These are phyloP conservation scores for Arbacia lixula DNA, from an alignment of 53 echinoderm and acorn worm genomes.

Conservation along the genomic window DNA sequence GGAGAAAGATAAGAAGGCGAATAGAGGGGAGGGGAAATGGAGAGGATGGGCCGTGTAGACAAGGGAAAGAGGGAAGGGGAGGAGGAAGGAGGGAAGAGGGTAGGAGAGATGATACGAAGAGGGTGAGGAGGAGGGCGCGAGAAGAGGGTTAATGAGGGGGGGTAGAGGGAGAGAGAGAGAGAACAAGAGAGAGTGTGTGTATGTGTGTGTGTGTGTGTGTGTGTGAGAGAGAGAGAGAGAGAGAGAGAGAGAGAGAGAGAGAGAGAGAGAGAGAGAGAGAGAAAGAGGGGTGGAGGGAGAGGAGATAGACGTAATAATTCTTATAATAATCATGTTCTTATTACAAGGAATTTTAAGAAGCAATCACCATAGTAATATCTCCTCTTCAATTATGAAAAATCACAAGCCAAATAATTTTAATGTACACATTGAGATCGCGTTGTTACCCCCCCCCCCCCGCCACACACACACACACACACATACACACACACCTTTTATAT, in stretches of 20 bases:
- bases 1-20: not conserved
- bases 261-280: not conserved
- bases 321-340: too few species aligned
- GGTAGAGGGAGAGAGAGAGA: not conserved
- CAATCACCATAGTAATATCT: too few species aligned
- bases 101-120: not conserved
- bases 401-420: too few species aligned
- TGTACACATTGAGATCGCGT: too few species aligned
- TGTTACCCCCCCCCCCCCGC: too few species aligned
- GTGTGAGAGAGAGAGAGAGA: not conserved
- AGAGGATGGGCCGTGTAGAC: not conserved
- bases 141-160: not conserved
- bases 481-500: too few species aligned
- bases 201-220: not conserved
- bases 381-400: too few species aligned
- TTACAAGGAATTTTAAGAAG: too few species aligned
- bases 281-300: not conserved
- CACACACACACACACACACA: too few species aligned
- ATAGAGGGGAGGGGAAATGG: not conserved
- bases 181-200: not conserved
- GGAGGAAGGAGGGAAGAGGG: not conserved
- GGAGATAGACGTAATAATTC: too few species aligned
- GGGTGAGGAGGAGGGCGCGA: not conserved
- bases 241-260: not conserved
- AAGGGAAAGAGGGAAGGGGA: not conserved